Evolutionary conservation across 2,888 invertebrate species (phyloP).

Genomic region (Papilio protenor): DNA sequence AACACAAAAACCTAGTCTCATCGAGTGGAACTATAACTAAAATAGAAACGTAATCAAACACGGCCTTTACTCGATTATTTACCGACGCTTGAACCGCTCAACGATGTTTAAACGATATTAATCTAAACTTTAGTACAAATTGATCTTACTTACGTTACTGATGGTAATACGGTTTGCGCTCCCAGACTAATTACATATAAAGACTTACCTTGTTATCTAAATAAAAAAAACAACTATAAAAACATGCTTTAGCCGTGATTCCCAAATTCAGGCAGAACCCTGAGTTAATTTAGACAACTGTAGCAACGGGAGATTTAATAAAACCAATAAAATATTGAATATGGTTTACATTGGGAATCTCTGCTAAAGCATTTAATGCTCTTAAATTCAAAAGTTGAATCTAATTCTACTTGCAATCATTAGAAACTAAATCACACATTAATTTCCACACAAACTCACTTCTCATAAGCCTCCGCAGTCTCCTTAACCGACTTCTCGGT

Average conservation of each 20-base stretch:
- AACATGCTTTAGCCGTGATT: neutral
- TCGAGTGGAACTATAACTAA: neutral
- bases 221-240: neutral
- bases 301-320: neutral
- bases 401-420: neutral
- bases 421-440: neutral
- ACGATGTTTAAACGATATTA: neutral
- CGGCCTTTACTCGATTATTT: neutral
- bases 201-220: constrained; percentile 18
- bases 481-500: constrained; percentile 88
- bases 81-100: neutral
- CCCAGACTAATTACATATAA: neutral
- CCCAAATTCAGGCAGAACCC: neutral
- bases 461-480: constrained; percentile 87
- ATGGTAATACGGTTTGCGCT: neutral
- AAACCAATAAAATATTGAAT: neutral
- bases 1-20: neutral
- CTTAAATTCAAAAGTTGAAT: neutral
- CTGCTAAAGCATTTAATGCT: neutral
- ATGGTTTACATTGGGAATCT: neutral
- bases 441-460: constrained; percentile 65
- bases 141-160: neutral
- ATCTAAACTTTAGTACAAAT: neutral
- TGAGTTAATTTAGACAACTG: neutral
- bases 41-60: neutral